Evolutionary conservation across 30 jellyfish, hydroid and myxozoan genomes (phyloP), one percentile per base, ranked within the genome.

Genomic region (Hydractinia symbiolongicarpus): DNA sequence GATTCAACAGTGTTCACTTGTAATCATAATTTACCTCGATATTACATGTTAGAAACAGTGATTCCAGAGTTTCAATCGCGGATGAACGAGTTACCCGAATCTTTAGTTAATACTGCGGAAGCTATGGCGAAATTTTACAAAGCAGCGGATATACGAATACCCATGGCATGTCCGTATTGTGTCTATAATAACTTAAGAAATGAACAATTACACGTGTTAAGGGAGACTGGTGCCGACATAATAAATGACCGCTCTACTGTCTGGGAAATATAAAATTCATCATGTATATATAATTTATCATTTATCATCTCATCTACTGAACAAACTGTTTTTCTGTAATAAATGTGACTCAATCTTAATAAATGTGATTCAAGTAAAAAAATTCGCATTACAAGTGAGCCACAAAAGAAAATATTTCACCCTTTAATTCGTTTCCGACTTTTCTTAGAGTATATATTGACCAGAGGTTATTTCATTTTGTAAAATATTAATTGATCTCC

Each of bases 151-250:
- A 72, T 88, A 8, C 76, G 57, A 53, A 87, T 93, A 6, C 94
- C 95, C 53, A 88, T 88, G 67, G 98, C 98, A 14, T 93, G 98
- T 74, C 98, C 98, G 68, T 93, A 90, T 68, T 93, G 98, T 71
- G 98, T 88, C 53, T 93, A 87, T 73, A 93, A 93, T 70, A 84
- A 76, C 58, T 69, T 87, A 54, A 93, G 98, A 14, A 95, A 83
- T 58, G 96, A 93, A 67, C 98, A 93, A 64, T 72, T 93, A 58
- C 91, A 88, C 54, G 61, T 93, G 66, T 60, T 87, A 80, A 95
- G 84, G 49, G 98, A 84, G 61, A 66, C 94, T 74, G 95, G 95
- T 8, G 80, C 64, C 10, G 95, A 84, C 61, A 72, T 93, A 20
- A 84, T 84, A 51, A 79, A 83, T 7, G 73, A 78, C 53, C 83